These are phyloP conservation scores for Petrolisthes manimaculis DNA, from an alignment of 2,888 invertebrate species.

Conservation along the genomic window DNA sequence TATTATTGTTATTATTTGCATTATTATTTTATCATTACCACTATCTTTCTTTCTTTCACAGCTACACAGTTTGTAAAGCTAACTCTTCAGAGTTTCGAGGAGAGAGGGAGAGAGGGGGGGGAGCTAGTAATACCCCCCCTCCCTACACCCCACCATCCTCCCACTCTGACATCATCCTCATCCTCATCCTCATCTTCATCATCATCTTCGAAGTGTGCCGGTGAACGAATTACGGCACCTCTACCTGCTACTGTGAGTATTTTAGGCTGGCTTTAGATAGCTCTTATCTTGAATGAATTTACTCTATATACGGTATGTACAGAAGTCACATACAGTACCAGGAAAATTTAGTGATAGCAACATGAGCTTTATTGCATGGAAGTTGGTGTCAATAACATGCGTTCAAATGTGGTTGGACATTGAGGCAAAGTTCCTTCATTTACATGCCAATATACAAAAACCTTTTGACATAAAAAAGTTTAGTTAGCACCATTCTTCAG, in stretches of 20 bases:
- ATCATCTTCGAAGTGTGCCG: background rate
- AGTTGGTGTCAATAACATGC: too few species aligned
- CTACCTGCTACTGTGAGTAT: conserved; percentile 61
- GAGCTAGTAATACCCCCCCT: conserved; percentile 32
- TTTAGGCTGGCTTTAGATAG: background rate
- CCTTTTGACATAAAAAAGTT: too few species aligned
- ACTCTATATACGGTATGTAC: too few species aligned
- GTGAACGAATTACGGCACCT: conserved; percentile 63
- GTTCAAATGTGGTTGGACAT: too few species aligned
- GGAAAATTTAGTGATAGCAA: too few species aligned
- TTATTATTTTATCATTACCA: background rate
- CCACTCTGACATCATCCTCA: conserved; percentile 29
- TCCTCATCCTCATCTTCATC: conserved; percentile 20
- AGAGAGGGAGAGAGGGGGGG: conserved; percentile 37
- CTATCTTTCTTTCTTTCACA: conserved; percentile 12
- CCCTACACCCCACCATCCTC: conserved; percentile 34
- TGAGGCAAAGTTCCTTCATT: too few species aligned
- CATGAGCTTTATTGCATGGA: too few species aligned
- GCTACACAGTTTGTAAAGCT: conserved; percentile 53
- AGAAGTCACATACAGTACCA: too few species aligned
- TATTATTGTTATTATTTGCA: background rate
- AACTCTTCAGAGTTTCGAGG: conserved; percentile 46
- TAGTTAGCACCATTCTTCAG: too few species aligned
- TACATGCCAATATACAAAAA: too few species aligned
- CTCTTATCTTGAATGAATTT: too few species aligned